These are phyloP conservation scores for Streptopelia turtur DNA, from an alignment of 2,797 vertebrate genomes.

Conservation along the genomic window DNA sequence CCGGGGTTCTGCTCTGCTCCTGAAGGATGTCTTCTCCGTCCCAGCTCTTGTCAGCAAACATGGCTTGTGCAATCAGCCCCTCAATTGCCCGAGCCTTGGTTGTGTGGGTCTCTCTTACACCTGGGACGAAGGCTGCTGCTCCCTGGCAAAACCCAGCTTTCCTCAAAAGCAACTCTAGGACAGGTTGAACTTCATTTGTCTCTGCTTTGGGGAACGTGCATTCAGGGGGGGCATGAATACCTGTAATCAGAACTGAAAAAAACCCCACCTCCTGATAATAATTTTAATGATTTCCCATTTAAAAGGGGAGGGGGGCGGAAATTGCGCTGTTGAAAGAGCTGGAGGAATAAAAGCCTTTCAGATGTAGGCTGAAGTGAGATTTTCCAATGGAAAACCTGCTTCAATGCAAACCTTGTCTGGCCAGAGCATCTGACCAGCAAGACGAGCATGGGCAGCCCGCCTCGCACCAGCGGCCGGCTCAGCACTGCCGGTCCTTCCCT, in stretches of 20 bases:
- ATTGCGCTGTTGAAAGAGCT: background rate
- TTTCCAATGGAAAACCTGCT: conserved; percentile 44
- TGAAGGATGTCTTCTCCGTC: background rate
- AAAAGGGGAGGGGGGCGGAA: background rate
- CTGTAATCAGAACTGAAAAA: background rate
- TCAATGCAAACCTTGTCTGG: background rate
- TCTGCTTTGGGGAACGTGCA: fast-evolving
- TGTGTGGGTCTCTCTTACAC: fast-evolving
- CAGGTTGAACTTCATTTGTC: background rate
- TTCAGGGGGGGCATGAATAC: background rate
- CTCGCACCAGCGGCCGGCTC: background rate
- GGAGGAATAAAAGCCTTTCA: background rate
- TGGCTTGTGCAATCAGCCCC: background rate
- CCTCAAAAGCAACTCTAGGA: conserved; percentile 30
- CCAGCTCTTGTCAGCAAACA: background rate
- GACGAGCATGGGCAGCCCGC: background rate
- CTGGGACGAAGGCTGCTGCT: fast-evolving
- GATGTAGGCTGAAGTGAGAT: conserved; percentile 25
- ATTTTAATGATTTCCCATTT: background rate
- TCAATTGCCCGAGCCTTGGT: background rate
- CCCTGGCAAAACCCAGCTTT: background rate
- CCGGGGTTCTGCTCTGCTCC: background rate
- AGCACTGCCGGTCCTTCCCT: background rate
- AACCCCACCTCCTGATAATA: background rate
- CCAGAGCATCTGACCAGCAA: fast-evolving